These are phyloP conservation scores for Calephelis nemesis DNA, from an alignment of 1,140 invertebrate species.

Conservation along the genomic window DNA sequence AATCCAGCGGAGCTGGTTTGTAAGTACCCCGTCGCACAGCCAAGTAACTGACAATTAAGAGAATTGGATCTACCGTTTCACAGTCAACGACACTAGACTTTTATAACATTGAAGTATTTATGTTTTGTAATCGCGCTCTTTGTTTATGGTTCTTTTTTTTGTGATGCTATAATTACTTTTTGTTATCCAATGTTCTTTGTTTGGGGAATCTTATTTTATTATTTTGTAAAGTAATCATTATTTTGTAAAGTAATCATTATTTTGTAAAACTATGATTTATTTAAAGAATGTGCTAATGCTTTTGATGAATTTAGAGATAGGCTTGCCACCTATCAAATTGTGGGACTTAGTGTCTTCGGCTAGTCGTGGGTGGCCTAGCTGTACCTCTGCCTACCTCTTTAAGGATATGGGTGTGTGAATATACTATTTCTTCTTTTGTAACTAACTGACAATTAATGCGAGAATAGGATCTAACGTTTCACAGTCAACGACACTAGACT, in stretches of 20 bases:
- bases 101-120: constrained; percentile 10
- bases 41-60: constrained; percentile 32
- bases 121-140: constrained; percentile 18
- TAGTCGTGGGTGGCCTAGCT: too few relatives aligned
- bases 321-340: too few relatives aligned
- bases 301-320: too few relatives aligned
- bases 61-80: constrained; percentile 24
- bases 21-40: constrained; percentile 37
- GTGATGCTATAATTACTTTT: constrained; percentile 2
- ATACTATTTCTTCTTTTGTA: too few relatives aligned
- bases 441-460: constrained; percentile 32
- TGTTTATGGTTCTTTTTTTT: constrained; percentile 19
- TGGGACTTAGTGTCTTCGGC: too few relatives aligned
- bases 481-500: constrained; percentile 29
- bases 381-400: too few relatives aligned
- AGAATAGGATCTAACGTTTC: constrained; percentile 23
- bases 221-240: too few relatives aligned
- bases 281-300: too few relatives aligned
- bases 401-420: too few relatives aligned
- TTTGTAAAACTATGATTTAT: too few relatives aligned
- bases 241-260: too few relatives aligned
- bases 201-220: too few relatives aligned
- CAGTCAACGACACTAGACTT: constrained; percentile 32
- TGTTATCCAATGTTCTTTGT: neutral
- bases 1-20: constrained; percentile 44